Evolutionary conservation across 2,888 invertebrate genomes (phyloP), one percentile per base, ranked within the genome.

Genomic region (Anoplius nigerrimus): DNA sequence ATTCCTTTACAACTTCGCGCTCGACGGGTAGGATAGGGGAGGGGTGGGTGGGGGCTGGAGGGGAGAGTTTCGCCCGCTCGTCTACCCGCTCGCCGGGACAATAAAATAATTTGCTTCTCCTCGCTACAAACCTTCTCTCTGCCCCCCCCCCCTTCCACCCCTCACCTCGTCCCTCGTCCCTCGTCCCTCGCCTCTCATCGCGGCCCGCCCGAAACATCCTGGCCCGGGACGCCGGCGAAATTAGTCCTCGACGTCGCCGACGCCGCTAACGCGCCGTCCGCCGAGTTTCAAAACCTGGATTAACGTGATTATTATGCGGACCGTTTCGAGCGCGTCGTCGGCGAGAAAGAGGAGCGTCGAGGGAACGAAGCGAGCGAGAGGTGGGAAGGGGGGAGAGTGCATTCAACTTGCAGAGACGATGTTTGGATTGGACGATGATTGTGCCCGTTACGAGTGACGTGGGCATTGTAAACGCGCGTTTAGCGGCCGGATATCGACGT

Each of bases 1-100:
- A 78, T 78, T 61, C 73, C 69, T 75, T 71, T 64, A 68, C 66
- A 68, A 74, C 66, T 72, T 70, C 59, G 62, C 66, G 42, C 67
- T 22, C 13, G 1, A 27, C 48, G 54, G 52, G 24, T 18, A n/a
- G n/a, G n/a, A 13, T 13, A 51, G 51, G 22, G n/a, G n/a, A 22
- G 53, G 53, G 53, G n/a, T 8, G 24, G 24, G 22, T 21, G 16
- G 22, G 6, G 21, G 48, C 16, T 34, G 42, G 13, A 13, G 13
- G 48, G 45, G 48, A 68, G 70, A 68, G 43, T 75, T 69, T 59
- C 45, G 4, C 27, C 24, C 11, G 34, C 11, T 59, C 45, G 4
- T 22, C 24, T 6, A 13, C 11, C n/a, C 13, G 48, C 20, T 24
- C 45, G 46, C 27, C 24, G 43, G 34, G 20, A 45, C 45, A 53